Evolutionary conservation across 2,888 invertebrate species (phyloP).

Genomic region (Protodeltote pygarga): DNA sequence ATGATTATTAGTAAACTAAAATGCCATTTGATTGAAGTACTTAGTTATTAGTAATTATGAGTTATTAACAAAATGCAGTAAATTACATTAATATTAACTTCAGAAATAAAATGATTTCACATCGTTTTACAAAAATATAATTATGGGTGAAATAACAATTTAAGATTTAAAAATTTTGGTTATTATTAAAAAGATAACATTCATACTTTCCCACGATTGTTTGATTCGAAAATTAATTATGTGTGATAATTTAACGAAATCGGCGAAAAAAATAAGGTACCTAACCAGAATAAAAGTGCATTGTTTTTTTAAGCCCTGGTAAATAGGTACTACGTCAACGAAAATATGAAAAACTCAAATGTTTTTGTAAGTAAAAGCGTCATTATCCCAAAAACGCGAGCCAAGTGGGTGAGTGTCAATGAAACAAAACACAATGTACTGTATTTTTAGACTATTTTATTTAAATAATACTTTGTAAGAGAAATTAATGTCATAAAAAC

Average conservation of each 20-base stretch:
- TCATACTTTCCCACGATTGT: neutral
- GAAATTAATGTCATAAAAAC: constrained; percentile 56
- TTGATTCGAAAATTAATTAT: neutral
- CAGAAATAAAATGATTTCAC: constrained; percentile 2
- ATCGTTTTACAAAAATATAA: too few species aligned
- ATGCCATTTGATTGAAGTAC: constrained; percentile 26
- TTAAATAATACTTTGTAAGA: constrained; percentile 43
- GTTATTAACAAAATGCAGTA: constrained; percentile 28
- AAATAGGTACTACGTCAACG: constrained; percentile 46
- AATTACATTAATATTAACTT: constrained; percentile 30
- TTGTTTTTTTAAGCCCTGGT: constrained; percentile 5
- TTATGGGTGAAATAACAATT: too few species aligned
- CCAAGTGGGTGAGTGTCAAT: constrained; percentile 84
- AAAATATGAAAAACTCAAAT: constrained; percentile 51
- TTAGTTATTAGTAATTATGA: constrained; percentile 16
- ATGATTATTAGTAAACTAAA: constrained; percentile 35
- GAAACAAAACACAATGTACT: constrained; percentile 56
- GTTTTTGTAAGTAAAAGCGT: constrained; percentile 60
- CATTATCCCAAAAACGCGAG: constrained; percentile 57
- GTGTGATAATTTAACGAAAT: neutral
- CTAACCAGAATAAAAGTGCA: neutral
- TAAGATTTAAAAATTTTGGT: too few species aligned
- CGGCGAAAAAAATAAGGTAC: neutral
- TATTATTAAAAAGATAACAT: too few species aligned
- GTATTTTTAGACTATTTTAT: constrained; percentile 53